Evolutionary conservation across 2,113 vertebrate genomes (phyloP).

Genomic region (Dipodomys merriami): DNA sequence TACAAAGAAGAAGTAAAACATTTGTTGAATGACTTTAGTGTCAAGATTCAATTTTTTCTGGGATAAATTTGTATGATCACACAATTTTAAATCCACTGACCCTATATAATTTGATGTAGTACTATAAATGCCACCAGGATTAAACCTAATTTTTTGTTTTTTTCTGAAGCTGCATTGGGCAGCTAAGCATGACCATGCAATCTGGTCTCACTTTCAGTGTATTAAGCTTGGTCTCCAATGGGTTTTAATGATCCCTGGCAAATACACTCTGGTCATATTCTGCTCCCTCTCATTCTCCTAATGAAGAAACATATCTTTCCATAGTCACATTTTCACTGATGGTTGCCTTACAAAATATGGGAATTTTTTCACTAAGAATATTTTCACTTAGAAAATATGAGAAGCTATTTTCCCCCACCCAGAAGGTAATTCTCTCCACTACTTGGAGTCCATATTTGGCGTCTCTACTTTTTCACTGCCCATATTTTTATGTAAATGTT

Average conservation of each 20-base stretch:
- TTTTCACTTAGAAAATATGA: neutral
- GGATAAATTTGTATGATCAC: neutral
- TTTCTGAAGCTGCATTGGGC: neutral
- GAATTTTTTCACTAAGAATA: neutral
- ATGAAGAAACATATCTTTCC: neutral
- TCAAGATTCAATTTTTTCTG: neutral
- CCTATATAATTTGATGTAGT: neutral
- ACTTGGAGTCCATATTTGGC: neutral
- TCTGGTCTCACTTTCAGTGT: neutral
- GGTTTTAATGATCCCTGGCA: neutral
- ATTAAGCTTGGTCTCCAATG: neutral
- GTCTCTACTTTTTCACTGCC: neutral
- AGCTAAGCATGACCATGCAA: neutral
- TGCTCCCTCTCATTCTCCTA: neutral
- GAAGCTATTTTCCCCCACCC: neutral
- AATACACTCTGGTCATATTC: neutral
- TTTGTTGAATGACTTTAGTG: neutral
- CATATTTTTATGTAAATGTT: neutral
- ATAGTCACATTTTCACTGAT: neutral
- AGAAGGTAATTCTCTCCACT: neutral
- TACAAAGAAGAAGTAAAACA: neutral
- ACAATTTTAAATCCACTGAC: neutral
- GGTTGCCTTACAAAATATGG: too few species aligned
- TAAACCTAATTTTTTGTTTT: neutral
- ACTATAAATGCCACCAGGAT: neutral